These are phyloP conservation scores for Paraescarpia echinospica DNA, from an alignment of 1,140 invertebrate genomes.

Conservation along the genomic window DNA sequence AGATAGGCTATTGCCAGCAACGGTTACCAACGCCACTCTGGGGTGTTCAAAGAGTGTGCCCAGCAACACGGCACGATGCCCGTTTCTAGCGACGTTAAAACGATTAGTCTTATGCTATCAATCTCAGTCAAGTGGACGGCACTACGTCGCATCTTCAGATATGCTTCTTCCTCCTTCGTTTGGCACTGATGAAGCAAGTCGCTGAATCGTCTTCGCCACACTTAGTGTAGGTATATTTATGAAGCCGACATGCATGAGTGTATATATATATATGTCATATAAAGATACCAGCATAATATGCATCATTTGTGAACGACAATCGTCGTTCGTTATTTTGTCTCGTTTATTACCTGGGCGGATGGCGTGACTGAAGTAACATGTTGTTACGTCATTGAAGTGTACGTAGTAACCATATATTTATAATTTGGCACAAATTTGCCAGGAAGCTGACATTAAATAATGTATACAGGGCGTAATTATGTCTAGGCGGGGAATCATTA, in stretches of 20 bases:
- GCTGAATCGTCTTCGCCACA: background rate
- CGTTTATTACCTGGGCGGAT: background rate
- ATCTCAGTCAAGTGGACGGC: background rate
- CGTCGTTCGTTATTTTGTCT: background rate
- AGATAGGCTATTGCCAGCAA: background rate
- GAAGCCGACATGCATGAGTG: background rate
- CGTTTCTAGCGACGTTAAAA: background rate
- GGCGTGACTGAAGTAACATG: background rate
- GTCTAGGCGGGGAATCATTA: background rate
- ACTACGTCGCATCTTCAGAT: background rate
- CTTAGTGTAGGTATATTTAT: no score
- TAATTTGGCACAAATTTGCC: background rate
- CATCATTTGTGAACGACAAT: background rate
- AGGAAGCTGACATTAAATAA: no score
- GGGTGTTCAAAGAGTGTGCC: background rate
- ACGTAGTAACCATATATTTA: background rate
- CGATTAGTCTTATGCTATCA: background rate
- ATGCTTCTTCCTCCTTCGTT: background rate
- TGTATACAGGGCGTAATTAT: background rate
- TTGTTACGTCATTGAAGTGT: background rate
- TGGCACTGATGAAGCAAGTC: background rate
- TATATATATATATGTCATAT: background rate
- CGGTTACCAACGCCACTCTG: background rate
- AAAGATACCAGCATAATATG: background rate
- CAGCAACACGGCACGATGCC: background rate